A percentile compares a stretch with the other conserved stretches of the same genome.
Conservation (phyloP, 2,113 vertebrate species). For the Danio rerio region GRCz12tu NC_133178.1:16033501-16034000, state of each 20-base stretch:
- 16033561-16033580: slow-evolving; percentile 73
- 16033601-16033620: slow-evolving; percentile 70
- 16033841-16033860: not conserved
- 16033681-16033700: slow-evolving; percentile 88
- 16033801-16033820: not conserved
- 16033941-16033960: too few species aligned
- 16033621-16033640: slow-evolving; percentile 80
- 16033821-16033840: not conserved
- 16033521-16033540: slow-evolving; percentile 68
- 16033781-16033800: not conserved
- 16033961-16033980: too few species aligned
- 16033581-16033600: slow-evolving; percentile 74
- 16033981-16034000: too few species aligned
- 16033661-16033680: slow-evolving; percentile 77
- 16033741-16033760: not conserved
- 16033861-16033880: not conserved
- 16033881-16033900: not conserved
- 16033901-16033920: not conserved
- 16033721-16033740: slow-evolving; percentile 32
- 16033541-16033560: slow-evolving; percentile 65
- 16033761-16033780: not conserved
- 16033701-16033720: slow-evolving; percentile 23
- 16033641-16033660: slow-evolving; percentile 80
- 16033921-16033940: not conserved
- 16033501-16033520: slow-evolving; percentile 57